These are phyloP conservation scores for Eledone cirrhosa DNA, from an alignment of 2,888 invertebrate genomes.

Conservation along the genomic window DNA sequence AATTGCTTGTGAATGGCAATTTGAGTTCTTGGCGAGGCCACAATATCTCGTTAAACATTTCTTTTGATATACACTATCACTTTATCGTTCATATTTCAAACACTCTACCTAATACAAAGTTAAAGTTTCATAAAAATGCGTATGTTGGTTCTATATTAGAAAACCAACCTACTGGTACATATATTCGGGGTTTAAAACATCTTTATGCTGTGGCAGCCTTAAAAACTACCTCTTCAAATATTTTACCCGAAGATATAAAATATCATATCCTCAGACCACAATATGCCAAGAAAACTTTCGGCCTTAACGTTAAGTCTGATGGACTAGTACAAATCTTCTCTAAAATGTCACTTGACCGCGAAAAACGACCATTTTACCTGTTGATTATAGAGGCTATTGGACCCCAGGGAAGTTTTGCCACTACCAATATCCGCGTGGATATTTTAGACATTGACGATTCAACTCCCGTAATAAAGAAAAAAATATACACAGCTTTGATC, in stretches of 20 bases:
- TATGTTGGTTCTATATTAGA: slow-evolving; percentile 9
- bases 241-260: not conserved
- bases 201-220: not conserved
- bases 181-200: not conserved
- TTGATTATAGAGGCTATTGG: slow-evolving; percentile 11
- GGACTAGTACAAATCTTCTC: not conserved
- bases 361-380: not conserved
- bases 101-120: not conserved
- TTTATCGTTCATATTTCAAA: not conserved
- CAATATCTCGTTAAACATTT: not conserved
- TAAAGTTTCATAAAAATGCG: not conserved
- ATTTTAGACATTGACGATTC: not conserved
- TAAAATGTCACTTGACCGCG: not conserved
- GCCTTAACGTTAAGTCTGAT: not conserved
- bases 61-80: not conserved
- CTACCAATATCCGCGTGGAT: slow-evolving; percentile 1
- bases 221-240: not conserved
- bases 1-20: not conserved
- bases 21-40: slow-evolving; percentile 1
- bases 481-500: not conserved
- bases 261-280: slow-evolving; percentile 10
- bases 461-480: slow-evolving; percentile 16
- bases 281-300: not conserved
- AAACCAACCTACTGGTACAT: not conserved
- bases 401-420: slow-evolving; percentile 10